Evolutionary conservation across 2,113 vertebrate genomes (phyloP).

Genomic region (Stigmatopora nigra): DNA sequence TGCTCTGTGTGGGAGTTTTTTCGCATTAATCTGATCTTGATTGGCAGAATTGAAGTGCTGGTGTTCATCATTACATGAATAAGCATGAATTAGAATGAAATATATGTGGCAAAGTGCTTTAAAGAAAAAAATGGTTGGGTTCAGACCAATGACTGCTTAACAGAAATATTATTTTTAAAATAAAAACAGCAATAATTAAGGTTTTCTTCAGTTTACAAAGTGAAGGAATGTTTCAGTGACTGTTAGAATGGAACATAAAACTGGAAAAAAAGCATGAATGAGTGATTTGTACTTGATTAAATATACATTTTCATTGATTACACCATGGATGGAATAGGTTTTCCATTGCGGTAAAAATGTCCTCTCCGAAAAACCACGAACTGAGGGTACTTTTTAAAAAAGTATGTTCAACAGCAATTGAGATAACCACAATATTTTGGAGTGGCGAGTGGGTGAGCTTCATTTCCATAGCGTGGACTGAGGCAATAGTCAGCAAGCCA

Average conservation of each 20-base stretch:
- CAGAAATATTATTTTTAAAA: not conserved
- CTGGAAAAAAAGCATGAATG: not conserved
- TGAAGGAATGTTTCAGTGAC: not conserved
- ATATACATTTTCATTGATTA: not conserved
- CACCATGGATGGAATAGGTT: too few relatives aligned
- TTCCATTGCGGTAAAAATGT: too few relatives aligned
- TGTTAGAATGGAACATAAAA: slow-evolving; percentile 10
- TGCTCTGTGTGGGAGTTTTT: slow-evolving; percentile 23
- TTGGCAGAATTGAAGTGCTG: slow-evolving; percentile 41
- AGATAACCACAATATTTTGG: too few relatives aligned
- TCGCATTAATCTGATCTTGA: slow-evolving; percentile 36
- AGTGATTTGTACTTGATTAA: not conserved
- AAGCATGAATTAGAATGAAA: not conserved
- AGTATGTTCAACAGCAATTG: too few relatives aligned
- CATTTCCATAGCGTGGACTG: too few relatives aligned
- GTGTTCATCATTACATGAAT: slow-evolving; percentile 23
- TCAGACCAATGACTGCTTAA: not conserved
- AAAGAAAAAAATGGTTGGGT: not conserved
- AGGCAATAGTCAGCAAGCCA: too few relatives aligned
- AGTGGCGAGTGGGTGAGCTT: too few relatives aligned
- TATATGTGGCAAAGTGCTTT: slow-evolving; percentile 17
- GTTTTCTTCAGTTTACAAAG: too few relatives aligned
- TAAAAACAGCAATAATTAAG: too few relatives aligned
- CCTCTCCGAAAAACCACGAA: too few relatives aligned
- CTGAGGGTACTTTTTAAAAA: too few relatives aligned